Conservation (phyloP, 2,113 vertebrate genomes). For the Stegastes partitus region DNA sequence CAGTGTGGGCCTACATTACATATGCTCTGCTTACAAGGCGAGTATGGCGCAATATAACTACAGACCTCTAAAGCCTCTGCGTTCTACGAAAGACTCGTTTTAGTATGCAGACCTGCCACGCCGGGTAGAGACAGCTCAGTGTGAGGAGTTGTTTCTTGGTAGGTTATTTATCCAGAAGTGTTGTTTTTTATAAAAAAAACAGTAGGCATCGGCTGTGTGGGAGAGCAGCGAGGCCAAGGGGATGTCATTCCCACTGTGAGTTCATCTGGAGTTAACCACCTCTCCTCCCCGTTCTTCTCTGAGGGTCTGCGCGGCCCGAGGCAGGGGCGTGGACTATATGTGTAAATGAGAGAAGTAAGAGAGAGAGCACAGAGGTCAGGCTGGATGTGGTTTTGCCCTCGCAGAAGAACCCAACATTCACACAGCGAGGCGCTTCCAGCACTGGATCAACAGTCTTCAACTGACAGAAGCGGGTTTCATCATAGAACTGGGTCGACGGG, state of each 20-base stretch:
- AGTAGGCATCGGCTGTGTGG: slow-evolving; percentile 37
- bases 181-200: slow-evolving; percentile 18
- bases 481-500: neutral
- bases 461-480: slow-evolving; percentile 15
- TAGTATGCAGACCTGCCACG: slow-evolving; percentile 40
- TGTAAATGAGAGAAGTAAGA: slow-evolving; percentile 22
- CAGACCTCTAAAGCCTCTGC: slow-evolving; percentile 48
- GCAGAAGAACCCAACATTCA: slow-evolving; percentile 24
- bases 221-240: slow-evolving; percentile 50
- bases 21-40: slow-evolving; percentile 62
- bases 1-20: slow-evolving; percentile 64
- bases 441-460: neutral
- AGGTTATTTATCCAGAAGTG: slow-evolving; percentile 51
- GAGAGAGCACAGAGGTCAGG: slow-evolving; percentile 16
- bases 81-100: slow-evolving; percentile 54
- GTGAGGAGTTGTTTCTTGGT: slow-evolving; percentile 34
- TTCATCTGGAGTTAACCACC: slow-evolving; percentile 73
- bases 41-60: slow-evolving; percentile 54
- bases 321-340: slow-evolving; percentile 35
- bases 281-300: slow-evolving; percentile 13
- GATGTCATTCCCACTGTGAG: slow-evolving; percentile 63
- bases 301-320: slow-evolving; percentile 41
- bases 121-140: slow-evolving; percentile 9
- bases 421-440: slow-evolving; percentile 1
- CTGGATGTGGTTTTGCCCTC: slow-evolving; percentile 25